phyloP scores from a whole-genome alignment of 2,888 invertebrate species.

The Lepidochitona cinerea region DNA sequence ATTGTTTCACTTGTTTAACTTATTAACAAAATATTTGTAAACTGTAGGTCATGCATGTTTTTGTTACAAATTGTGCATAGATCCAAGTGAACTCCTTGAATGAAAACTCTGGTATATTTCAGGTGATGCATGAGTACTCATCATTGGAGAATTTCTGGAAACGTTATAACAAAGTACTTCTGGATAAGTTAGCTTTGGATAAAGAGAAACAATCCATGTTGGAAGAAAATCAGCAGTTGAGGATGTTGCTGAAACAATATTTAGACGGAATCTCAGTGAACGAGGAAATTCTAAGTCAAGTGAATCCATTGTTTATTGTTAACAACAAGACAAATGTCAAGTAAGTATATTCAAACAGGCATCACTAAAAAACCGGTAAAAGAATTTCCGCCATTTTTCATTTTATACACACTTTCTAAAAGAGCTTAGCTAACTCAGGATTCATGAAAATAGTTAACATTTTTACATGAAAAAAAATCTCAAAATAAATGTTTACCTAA shows the following conservation, averaged over 20 bases:
- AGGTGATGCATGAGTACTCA: constrained; percentile 69
- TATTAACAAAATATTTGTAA: no score
- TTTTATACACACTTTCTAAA: no score
- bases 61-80: no score
- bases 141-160: constrained; percentile 80
- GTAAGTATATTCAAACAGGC: constrained; percentile 63
- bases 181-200: constrained; percentile 74
- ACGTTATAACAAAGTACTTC: constrained; percentile 75
- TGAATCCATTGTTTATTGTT: constrained; percentile 70
- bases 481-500: neutral
- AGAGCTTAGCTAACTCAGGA: no score
- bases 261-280: constrained; percentile 71
- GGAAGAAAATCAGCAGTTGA: constrained; percentile 76
- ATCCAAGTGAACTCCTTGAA: no score
- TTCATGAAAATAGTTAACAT: no score
- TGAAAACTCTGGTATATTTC: no score
- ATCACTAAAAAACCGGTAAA: no score
- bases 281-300: constrained; percentile 69
- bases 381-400: no score
- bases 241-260: constrained; percentile 70
- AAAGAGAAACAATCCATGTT: constrained; percentile 70
- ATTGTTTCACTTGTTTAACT: no score
- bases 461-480: no score
- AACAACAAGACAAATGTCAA: constrained; percentile 69
- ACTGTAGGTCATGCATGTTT: no score